Percentiles rank a stretch among this genome's conserved stretches.
Evolutionary conservation across 2,797 vertebrate genomes (phyloP).

Genomic region (Champsocephalus gunnari): DNA sequence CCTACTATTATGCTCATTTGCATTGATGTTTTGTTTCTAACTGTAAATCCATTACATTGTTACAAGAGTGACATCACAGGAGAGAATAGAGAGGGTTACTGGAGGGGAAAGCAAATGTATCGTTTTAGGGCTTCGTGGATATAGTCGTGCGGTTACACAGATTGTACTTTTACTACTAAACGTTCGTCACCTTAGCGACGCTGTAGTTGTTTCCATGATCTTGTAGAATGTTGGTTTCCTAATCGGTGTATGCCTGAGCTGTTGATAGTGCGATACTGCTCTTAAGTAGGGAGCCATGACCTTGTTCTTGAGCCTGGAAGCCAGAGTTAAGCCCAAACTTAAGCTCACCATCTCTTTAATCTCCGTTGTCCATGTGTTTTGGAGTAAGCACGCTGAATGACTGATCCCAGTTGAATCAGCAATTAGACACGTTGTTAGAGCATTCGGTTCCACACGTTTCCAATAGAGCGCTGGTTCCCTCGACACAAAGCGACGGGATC

Average conservation of each 20-base stretch:
- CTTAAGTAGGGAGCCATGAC: neutral
- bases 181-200: neutral
- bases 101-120: too few relatives aligned
- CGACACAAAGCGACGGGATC: too few relatives aligned
- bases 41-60: neutral
- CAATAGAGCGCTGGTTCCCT: too few relatives aligned
- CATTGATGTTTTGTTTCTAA: neutral
- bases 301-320: constrained; percentile 11
- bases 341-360: constrained; percentile 10
- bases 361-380: neutral
- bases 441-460: neutral
- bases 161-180: neutral
- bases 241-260: neutral
- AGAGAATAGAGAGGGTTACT: neutral
- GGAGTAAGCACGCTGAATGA: neutral
- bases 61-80: neutral
- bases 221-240: neutral
- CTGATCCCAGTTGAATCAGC: neutral
- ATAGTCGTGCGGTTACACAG: neutral
- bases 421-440: neutral
- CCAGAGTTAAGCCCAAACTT: constrained; percentile 4
- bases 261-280: constrained; percentile 12
- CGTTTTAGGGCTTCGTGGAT: too few relatives aligned
- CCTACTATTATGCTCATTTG: neutral
- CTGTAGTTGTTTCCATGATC: neutral